These are phyloP conservation scores for Danaus melanippus DNA, from an alignment of 1,140 invertebrate genomes.

Conservation along the genomic window DNA sequence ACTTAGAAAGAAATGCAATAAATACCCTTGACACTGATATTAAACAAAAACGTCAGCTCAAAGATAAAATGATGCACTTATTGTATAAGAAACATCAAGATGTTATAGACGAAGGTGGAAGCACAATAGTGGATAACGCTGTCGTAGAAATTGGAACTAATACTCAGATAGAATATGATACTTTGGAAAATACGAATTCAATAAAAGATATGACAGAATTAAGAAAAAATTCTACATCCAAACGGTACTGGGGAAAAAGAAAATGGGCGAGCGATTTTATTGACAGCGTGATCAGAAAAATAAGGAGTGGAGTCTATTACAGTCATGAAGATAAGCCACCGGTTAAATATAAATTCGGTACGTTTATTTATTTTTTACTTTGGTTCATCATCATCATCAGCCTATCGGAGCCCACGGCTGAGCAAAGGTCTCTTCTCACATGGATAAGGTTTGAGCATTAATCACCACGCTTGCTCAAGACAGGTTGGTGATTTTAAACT, in stretches of 20 bases:
- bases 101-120: conserved; percentile 4
- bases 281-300: background rate
- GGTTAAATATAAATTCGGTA: too few species aligned
- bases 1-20: conserved; percentile 1
- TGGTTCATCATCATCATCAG: too few species aligned
- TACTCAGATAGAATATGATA: background rate
- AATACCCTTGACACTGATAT: background rate
- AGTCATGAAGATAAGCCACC: too few species aligned
- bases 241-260: background rate
- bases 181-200: background rate
- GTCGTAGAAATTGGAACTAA: conserved; percentile 7
- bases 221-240: conserved; percentile 1
- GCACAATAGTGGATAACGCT: background rate
- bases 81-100: conserved; percentile 32
- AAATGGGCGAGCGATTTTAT: conserved; percentile 1
- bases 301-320: background rate
- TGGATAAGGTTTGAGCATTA: too few species aligned
- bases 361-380: background rate
- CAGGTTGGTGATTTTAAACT: too few species aligned
- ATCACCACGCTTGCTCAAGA: too few species aligned
- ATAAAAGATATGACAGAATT: conserved; percentile 5
- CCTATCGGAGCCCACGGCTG: too few species aligned
- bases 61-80: conserved; percentile 47
- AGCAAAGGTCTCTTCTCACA: too few species aligned
- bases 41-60: conserved; percentile 32